A percentile compares a stretch with the other conserved stretches of the same genome.
phyloP scores from a whole-genome alignment of 2,888 invertebrate species.

The Dynastes tityus region DNA sequence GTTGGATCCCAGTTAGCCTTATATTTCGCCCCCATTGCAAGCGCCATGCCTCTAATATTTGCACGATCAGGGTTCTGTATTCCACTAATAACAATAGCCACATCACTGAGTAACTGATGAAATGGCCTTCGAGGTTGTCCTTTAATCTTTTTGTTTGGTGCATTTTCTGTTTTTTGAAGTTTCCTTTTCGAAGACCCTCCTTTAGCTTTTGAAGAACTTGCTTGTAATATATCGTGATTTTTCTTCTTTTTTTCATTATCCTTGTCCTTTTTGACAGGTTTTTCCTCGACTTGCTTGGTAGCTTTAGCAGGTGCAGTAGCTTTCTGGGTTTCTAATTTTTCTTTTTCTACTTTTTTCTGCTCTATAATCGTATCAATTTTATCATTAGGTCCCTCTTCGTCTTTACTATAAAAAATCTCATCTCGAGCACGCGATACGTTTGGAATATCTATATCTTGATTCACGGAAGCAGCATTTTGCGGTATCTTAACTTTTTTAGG shows the following conservation, averaged over 20 bases:
- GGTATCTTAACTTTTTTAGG: conserved; percentile 43
- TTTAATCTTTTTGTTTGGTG: conserved; percentile 62
- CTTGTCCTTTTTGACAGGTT: conserved; percentile 34
- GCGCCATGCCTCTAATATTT: conserved; percentile 78
- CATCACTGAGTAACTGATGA: conserved; percentile 76
- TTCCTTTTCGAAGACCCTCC: conserved; percentile 55
- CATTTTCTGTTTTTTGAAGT: conserved; percentile 48
- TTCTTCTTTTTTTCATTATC: conserved; percentile 7
- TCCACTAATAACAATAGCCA: conserved; percentile 88
- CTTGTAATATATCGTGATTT: conserved; percentile 36
- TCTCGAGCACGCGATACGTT: conserved; percentile 65
- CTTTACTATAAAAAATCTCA: conserved; percentile 71
- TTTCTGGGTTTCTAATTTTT: conserved; percentile 64
- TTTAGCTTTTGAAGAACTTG: conserved; percentile 54
- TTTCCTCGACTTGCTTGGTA: conserved; percentile 3
- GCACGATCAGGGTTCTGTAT: conserved; percentile 87
- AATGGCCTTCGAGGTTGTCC: conserved; percentile 71
- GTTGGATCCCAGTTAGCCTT: conserved; percentile 81
- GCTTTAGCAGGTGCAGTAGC: conserved; percentile 48
- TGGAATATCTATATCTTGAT: conserved; percentile 4
- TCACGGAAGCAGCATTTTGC: conserved; percentile 12
- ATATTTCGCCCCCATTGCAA: conserved; percentile 86
- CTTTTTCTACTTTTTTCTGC: conserved; percentile 67
- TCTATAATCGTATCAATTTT: conserved; percentile 71
- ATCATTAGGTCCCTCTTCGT: conserved; percentile 69